phyloP scores from a whole-genome alignment of 1,140 invertebrate genomes.

The Nasonia vitripennis region DNA sequence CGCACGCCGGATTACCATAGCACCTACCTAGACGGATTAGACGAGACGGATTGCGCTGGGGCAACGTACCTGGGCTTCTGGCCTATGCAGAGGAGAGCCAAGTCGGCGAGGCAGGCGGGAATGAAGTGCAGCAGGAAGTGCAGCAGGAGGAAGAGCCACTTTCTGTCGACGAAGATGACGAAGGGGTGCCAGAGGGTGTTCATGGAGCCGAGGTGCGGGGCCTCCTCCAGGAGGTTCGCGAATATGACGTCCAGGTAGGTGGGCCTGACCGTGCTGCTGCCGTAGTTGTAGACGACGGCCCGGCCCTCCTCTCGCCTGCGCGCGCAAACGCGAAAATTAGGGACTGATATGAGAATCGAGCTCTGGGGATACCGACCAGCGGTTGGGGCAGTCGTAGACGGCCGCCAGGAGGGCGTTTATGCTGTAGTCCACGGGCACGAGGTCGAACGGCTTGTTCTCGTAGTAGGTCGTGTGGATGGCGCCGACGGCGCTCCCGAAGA shows the following conservation, averaged over 20 bases:
- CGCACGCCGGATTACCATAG: no score
- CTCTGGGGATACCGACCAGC: background rate
- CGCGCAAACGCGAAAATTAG: background rate
- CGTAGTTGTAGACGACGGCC: constrained; percentile 81
- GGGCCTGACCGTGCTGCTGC: constrained; percentile 79
- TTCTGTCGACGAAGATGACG: constrained; percentile 52
- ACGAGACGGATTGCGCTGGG: no score
- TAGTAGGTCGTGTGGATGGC: constrained; percentile 78
- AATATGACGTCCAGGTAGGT: constrained; percentile 77
- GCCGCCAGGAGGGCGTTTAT: constrained; percentile 86
- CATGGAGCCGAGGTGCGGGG: background rate
- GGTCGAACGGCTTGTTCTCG: constrained; percentile 66
- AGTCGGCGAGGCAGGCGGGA: constrained; percentile 78
- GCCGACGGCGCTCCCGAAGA: constrained; percentile 78
- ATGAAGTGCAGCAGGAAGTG: constrained; percentile 77
- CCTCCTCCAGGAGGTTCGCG: constrained; percentile 68
- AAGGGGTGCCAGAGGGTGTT: constrained; percentile 55
- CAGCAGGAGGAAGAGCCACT: constrained; percentile 55
- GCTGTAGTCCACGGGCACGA: constrained; percentile 89
- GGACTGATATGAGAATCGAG: no score
- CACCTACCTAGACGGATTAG: no score
- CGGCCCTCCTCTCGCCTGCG: constrained; percentile 57
- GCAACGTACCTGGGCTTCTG: constrained; percentile 76
- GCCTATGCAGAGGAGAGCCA: constrained; percentile 73
- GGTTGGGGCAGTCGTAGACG: constrained; percentile 79